phyloP scores from a whole-genome alignment of 2,113 vertebrate species.

The Trogon melanurus region DNA sequence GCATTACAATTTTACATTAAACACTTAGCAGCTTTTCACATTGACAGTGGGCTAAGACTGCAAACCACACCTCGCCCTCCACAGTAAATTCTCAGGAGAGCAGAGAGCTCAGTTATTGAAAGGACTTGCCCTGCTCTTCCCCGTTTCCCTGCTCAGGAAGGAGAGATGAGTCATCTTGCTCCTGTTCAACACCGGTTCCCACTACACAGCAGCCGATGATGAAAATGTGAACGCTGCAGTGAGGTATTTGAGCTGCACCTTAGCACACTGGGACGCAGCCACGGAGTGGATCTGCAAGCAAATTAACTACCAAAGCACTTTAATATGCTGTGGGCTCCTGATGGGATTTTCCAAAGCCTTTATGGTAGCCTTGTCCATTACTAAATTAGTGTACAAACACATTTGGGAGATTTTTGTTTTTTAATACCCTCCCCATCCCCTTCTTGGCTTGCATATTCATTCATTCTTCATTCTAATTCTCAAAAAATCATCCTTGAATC shows the following conservation, averaged over 20 bases:
- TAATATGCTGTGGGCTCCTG: neutral
- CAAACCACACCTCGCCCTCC: neutral
- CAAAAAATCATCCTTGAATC: neutral
- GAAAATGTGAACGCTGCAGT: neutral
- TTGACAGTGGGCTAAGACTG: neutral
- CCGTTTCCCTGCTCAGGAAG: neutral
- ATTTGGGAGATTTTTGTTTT: neutral
- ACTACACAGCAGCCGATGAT: neutral
- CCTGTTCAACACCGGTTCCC: neutral
- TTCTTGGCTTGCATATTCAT: neutral
- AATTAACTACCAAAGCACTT: neutral
- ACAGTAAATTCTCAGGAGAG: neutral
- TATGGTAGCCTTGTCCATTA: neutral
- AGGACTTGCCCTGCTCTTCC: neutral
- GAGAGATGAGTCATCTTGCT: neutral
- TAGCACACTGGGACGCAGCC: neutral
- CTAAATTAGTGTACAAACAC: neutral
- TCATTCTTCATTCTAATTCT: neutral
- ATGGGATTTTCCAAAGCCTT: neutral
- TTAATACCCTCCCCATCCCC: neutral
- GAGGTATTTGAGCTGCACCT: neutral
- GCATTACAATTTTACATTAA: neutral
- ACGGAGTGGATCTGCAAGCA: neutral
- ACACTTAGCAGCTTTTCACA: neutral
- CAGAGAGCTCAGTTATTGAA: neutral